Conservation (phyloP, 2,113 vertebrate genomes). For the Myotis lucifugus region DNA sequence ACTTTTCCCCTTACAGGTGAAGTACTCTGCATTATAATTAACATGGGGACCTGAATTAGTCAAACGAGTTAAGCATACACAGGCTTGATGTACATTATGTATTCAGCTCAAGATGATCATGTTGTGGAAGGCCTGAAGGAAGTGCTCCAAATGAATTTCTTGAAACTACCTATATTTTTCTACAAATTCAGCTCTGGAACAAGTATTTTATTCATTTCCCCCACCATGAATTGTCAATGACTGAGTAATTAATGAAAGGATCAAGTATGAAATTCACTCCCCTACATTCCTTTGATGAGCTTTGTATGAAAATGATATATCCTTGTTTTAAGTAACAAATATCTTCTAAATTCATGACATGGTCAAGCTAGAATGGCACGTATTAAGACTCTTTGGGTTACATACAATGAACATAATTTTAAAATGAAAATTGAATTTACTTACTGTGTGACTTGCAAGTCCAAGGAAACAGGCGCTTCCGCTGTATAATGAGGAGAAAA, state of each 20-base stretch:
- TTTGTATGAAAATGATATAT: slow-evolving; percentile 34
- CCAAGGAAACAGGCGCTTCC: background rate
- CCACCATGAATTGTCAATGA: background rate
- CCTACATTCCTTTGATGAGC: background rate
- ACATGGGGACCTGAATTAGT: background rate
- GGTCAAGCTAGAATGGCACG: background rate
- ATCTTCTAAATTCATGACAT: slow-evolving; percentile 12
- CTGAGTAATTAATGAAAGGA: slow-evolving; percentile 32
- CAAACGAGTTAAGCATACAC: background rate
- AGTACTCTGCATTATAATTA: background rate
- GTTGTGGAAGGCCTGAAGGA: background rate
- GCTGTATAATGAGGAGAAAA: background rate
- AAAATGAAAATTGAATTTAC: background rate
- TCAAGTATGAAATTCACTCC: background rate
- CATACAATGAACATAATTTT: background rate
- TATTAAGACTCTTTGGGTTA: background rate
- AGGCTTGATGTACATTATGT: background rate
- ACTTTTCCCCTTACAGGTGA: background rate
- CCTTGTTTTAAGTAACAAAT: slow-evolving; percentile 1
- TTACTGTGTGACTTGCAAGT: background rate
- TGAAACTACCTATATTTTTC: background rate
- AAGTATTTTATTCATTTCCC: slow-evolving; percentile 31
- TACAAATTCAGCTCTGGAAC: slow-evolving; percentile 15
- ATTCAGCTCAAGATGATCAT: background rate
- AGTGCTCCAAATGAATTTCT: slow-evolving; percentile 23